Evolutionary conservation across 2,888 invertebrate genomes (phyloP).

Genomic region (Papilio demoleus): DNA sequence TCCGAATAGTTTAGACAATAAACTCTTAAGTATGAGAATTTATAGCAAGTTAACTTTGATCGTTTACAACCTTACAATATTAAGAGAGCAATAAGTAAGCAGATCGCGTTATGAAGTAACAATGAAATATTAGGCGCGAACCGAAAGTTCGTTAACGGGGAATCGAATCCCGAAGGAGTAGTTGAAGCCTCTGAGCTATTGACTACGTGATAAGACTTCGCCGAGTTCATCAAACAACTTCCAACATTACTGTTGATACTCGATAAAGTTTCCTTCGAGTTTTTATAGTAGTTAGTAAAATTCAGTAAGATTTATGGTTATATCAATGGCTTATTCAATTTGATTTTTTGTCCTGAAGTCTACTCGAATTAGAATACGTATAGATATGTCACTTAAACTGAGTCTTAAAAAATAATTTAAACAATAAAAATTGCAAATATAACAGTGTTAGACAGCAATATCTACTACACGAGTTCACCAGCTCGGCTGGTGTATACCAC

Average conservation of each 20-base stretch:
- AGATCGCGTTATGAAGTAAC: slow-evolving; percentile 32
- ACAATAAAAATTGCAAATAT: too few species aligned
- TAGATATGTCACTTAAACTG: too few species aligned
- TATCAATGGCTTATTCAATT: neutral
- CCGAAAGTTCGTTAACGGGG: slow-evolving; percentile 61
- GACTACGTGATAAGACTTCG: slow-evolving; percentile 46
- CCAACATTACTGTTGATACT: slow-evolving; percentile 25
- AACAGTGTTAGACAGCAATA: too few species aligned
- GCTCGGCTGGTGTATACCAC: too few species aligned
- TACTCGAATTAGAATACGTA: neutral
- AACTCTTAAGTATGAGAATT: slow-evolving; percentile 2
- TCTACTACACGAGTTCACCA: too few species aligned
- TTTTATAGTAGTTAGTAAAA: slow-evolving; percentile 1
- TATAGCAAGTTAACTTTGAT: neutral
- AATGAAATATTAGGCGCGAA: slow-evolving; percentile 51
- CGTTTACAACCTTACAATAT: slow-evolving; percentile 25
- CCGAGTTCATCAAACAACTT: slow-evolving; percentile 41
- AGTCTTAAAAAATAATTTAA: too few species aligned
- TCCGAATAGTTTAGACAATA: neutral
- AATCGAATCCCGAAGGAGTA: slow-evolving; percentile 56
- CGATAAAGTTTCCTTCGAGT: slow-evolving; percentile 30
- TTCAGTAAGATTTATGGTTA: neutral
- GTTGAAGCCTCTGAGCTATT: slow-evolving; percentile 48
- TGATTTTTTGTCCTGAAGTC: neutral
- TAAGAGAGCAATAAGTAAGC: slow-evolving; percentile 37